Percentiles rank a stretch among this genome's conserved stretches.
phyloP scores from a whole-genome alignment of 1,140 invertebrate genomes.

The Drosophila dunni region DNA sequence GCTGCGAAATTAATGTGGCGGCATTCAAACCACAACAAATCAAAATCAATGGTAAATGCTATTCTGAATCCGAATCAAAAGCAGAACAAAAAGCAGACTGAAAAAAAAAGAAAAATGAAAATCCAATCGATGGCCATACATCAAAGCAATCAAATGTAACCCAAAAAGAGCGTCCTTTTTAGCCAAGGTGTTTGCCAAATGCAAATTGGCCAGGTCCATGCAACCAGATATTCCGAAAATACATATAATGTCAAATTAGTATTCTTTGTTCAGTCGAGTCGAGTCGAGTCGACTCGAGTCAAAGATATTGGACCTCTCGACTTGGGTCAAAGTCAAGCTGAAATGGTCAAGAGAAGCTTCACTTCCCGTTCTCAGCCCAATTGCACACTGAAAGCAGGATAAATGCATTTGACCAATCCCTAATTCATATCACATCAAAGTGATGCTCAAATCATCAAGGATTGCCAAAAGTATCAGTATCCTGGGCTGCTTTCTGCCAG shows the following conservation, averaged over 20 bases:
- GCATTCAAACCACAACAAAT: conserved; percentile 20
- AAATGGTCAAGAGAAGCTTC: neutral
- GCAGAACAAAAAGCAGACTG: no score
- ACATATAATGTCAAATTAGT: conserved; percentile 14
- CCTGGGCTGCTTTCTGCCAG: no score
- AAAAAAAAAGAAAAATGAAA: no score
- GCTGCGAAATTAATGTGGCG: conserved; percentile 2
- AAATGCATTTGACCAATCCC: neutral
- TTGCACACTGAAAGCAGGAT: neutral
- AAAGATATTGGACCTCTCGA: neutral
- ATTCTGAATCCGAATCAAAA: neutral
- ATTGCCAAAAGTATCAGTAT: no score
- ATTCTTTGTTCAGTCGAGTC: neutral
- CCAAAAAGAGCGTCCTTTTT: neutral
- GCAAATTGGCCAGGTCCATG: conserved; percentile 46
- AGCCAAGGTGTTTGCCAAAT: conserved; percentile 33
- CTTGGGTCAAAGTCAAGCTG: neutral
- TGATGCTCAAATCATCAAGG: no score
- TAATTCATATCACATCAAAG: no score
- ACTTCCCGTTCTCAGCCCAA: neutral
- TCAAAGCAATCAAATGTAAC: conserved; percentile 46
- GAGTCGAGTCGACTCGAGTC: neutral
- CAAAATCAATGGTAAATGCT: no score
- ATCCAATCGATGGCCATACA: no score
- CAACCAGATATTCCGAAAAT: conserved; percentile 10